Evolutionary conservation across 2,888 invertebrate genomes (phyloP).

Genomic region (Cantharis rustica): DNA sequence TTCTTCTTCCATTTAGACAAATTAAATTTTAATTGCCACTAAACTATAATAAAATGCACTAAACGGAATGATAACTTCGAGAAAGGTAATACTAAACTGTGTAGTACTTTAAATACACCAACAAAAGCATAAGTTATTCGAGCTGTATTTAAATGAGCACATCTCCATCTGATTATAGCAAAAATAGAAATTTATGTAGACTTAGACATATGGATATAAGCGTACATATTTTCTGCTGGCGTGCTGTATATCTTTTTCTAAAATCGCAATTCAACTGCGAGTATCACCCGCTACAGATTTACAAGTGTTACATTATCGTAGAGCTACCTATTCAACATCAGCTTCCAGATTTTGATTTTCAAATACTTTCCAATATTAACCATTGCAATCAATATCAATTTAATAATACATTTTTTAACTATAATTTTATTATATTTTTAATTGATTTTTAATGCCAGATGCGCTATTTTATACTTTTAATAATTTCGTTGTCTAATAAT

Average conservation of each 20-base stretch:
- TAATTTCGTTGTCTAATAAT: neutral
- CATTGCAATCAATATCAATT: neutral
- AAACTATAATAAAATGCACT: neutral
- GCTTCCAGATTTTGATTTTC: neutral
- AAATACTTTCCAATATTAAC: neutral
- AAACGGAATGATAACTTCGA: neutral
- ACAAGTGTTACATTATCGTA: neutral
- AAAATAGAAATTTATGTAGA: conserved; percentile 23
- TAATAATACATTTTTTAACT: neutral
- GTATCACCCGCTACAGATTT: conserved; percentile 13
- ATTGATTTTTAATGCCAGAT: neutral
- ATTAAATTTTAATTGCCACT: neutral
- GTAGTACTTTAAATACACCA: conserved; percentile 3
- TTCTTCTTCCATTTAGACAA: neutral
- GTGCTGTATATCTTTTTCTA: conserved; percentile 16
- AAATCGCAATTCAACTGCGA: conserved; percentile 11
- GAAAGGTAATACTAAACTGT: neutral
- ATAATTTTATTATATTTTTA: neutral
- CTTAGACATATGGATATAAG: conserved; percentile 12
- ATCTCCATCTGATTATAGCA: conserved; percentile 22
- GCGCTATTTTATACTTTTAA: neutral
- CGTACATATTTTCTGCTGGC: conserved; percentile 16
- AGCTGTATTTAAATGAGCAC: conserved; percentile 21
- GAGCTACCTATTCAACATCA: neutral
- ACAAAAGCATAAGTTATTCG: conserved; percentile 8